Evolutionary conservation across 30 jellyfish, hydroid and myxozoan species (phyloP).

Genomic region (Morbakka virulenta): DNA sequence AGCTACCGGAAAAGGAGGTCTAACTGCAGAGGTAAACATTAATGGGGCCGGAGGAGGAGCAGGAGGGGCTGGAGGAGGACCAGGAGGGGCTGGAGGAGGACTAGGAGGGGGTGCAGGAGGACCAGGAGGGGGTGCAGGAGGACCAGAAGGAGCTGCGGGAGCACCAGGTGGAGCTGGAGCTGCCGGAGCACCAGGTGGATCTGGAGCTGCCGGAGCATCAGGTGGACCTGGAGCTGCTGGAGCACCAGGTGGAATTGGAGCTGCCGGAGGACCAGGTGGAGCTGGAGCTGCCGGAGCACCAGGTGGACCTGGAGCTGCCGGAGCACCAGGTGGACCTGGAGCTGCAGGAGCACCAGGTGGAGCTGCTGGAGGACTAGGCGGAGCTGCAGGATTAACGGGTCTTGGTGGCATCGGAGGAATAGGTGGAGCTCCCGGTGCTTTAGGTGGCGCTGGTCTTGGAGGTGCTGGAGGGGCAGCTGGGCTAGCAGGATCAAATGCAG

Average conservation of each 20-base stretch:
- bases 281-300: slow-evolving; percentile 53
- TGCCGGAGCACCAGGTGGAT: slow-evolving; percentile 62
- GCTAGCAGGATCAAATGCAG: too few relatives aligned
- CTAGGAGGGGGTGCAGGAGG: slow-evolving; percentile 63
- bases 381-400: slow-evolving; percentile 57
- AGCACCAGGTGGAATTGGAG: slow-evolving; percentile 52
- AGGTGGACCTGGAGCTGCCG: slow-evolving; percentile 58
- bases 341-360: slow-evolving; percentile 63
- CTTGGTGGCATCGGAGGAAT: slow-evolving; percentile 20
- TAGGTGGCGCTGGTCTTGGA: slow-evolving; percentile 40
- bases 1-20: slow-evolving; percentile 68
- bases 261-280: slow-evolving; percentile 42
- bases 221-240: slow-evolving; percentile 53
- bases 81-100: slow-evolving; percentile 66
- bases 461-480: slow-evolving; percentile 57
- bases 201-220: slow-evolving; percentile 41
- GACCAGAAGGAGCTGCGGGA: slow-evolving; percentile 57
- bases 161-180: slow-evolving; percentile 64
- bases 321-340: slow-evolving; percentile 33
- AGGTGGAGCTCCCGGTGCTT: slow-evolving; percentile 45
- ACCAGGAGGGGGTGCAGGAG: slow-evolving; percentile 70
- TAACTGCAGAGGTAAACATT: slow-evolving; percentile 61
- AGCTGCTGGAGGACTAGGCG: slow-evolving; percentile 33
- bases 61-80: slow-evolving; percentile 79
- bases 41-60: slow-evolving; percentile 63